Evolutionary conservation across 2,113 vertebrate species (phyloP).

Genomic region (Gobiocypris rarus): DNA sequence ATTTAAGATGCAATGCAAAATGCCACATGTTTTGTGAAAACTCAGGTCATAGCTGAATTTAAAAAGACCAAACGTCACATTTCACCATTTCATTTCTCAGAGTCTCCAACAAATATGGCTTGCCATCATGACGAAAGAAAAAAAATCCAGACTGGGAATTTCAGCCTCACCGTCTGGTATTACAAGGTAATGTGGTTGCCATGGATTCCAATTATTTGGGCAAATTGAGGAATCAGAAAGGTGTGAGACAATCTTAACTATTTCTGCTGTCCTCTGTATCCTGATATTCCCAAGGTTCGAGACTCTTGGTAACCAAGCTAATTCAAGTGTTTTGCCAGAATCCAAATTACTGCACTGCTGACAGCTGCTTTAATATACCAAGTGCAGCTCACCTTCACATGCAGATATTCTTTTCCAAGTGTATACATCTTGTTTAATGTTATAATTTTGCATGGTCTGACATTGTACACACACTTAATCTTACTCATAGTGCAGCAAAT

Average conservation of each 20-base stretch:
- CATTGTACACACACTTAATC: not conserved
- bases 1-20: conserved; percentile 64
- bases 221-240: conserved; percentile 30
- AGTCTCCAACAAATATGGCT: conserved; percentile 10
- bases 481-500: not conserved
- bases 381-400: not conserved
- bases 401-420: not conserved
- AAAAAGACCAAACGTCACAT: not conserved
- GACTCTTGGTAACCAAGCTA: conserved; percentile 9
- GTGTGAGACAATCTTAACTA: conserved; percentile 6
- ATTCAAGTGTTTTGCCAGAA: conserved; percentile 5
- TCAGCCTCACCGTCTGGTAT: conserved; percentile 3
- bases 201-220: conserved; percentile 32
- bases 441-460: not conserved
- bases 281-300: not conserved
- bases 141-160: conserved; percentile 27
- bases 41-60: not conserved
- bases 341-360: not conserved
- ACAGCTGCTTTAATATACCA: not conserved
- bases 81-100: not conserved
- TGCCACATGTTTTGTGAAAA: not conserved
- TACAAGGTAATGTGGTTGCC: conserved; percentile 30
- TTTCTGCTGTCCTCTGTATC: conserved; percentile 4
- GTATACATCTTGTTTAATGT: not conserved
- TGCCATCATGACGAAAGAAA: not conserved